Percentiles rank a stretch among this genome's conserved stretches.
phyloP scores from a whole-genome alignment of 2,888 invertebrate genomes.

The Pristionchus mayeri region DNA sequence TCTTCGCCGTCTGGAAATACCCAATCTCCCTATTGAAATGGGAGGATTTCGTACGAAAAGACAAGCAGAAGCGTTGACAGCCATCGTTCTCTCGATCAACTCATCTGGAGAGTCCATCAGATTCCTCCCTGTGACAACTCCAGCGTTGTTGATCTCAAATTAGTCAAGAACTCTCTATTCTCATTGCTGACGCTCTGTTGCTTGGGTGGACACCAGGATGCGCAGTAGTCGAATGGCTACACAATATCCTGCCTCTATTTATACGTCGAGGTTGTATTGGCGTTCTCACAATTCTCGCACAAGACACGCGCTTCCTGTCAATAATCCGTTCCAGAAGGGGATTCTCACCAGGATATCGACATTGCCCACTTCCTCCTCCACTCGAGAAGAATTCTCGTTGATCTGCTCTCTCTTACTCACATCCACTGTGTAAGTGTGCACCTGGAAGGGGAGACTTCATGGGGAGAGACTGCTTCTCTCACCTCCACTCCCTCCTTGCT shows the following conservation, averaged over 20 bases:
- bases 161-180: too few species aligned
- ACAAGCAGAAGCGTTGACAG: constrained; percentile 90
- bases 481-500: constrained; percentile 58
- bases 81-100: constrained; percentile 89
- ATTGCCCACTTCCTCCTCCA: constrained; percentile 84
- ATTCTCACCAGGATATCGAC: constrained; percentile 83
- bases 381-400: constrained; percentile 79
- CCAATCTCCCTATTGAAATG: too few species aligned
- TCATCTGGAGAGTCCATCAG: constrained; percentile 89
- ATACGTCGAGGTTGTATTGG: too few species aligned
- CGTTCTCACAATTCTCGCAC: too few species aligned
- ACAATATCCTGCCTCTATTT: too few species aligned
- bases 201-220: too few species aligned
- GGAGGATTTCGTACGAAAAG: constrained; percentile 85
- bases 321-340: too few species aligned
- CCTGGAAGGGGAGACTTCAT: constrained; percentile 74
- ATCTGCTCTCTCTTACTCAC: constrained; percentile 87
- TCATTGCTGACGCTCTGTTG: too few species aligned
- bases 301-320: too few species aligned
- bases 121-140: constrained; percentile 86
- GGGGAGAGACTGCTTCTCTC: constrained; percentile 13
- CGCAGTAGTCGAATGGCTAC: too few species aligned
- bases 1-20: constrained; percentile 27
- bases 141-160: constrained; percentile 89
- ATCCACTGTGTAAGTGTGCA: constrained; percentile 87